Evolutionary conservation across 1,140 invertebrate species (phyloP).

Genomic region (Myzus persicae): DNA sequence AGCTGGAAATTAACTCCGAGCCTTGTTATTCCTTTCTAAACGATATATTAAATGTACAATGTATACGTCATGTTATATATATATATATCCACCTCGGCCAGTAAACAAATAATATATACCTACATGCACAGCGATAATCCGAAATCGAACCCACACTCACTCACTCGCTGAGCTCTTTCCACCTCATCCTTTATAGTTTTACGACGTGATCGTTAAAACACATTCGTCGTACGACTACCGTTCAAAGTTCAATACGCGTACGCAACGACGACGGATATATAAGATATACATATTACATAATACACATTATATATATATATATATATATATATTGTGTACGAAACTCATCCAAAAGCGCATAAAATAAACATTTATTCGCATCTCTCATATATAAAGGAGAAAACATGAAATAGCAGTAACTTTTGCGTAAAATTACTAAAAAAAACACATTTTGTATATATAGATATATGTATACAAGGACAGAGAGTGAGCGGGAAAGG

Average conservation of each 20-base stretch:
- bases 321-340: background rate
- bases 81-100: background rate
- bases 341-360: background rate
- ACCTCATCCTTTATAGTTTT: background rate
- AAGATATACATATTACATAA: background rate
- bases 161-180: too few species aligned
- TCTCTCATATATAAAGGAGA: background rate
- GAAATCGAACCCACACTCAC: background rate
- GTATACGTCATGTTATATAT: too few species aligned
- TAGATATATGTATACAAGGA: background rate
- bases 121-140: background rate
- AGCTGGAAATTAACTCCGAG: background rate
- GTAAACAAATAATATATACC: constrained; percentile 1
- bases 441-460: background rate
- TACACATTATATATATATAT: background rate
- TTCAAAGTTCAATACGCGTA: constrained; percentile 34
- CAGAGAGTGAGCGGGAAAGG: background rate
- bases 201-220: constrained; percentile 24
- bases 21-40: background rate
- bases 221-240: background rate
- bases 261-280: background rate
- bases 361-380: constrained; percentile 39
- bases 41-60: background rate
- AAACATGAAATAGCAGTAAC: background rate
- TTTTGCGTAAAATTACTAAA: constrained; percentile 18